These are phyloP conservation scores for Aphelenchoides fujianensis DNA, from an alignment of 1,140 invertebrate species.

Conservation along the genomic window DNA sequence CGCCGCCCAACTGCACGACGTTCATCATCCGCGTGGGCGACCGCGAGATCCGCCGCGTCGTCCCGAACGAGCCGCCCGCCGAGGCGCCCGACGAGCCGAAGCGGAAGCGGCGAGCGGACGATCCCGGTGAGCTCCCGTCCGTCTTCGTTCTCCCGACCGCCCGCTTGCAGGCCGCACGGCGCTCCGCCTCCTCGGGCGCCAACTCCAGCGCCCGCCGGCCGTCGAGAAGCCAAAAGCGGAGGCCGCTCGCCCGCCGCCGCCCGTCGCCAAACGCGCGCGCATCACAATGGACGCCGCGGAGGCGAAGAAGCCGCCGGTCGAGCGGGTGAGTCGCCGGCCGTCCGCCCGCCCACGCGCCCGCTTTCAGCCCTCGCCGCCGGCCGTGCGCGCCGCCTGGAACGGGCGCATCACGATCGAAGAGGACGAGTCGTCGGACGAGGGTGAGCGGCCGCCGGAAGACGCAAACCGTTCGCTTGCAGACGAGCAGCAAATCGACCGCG, in stretches of 20 bases:
- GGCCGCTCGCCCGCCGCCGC: too few relatives aligned
- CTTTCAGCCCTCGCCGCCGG: conserved; percentile 18
- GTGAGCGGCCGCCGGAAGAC: conserved; percentile 21
- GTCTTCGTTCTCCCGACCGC: background rate
- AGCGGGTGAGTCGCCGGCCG: too few relatives aligned
- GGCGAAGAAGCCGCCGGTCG: too few relatives aligned
- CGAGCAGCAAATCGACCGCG: conserved; percentile 1
- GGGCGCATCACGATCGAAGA: conserved; percentile 43
- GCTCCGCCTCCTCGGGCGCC: background rate
- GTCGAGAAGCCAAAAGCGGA: background rate
- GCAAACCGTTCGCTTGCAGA: conserved; percentile 7
- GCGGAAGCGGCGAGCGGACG: conserved; percentile 19
- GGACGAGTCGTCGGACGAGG: conserved; percentile 42
- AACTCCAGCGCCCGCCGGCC: background rate
- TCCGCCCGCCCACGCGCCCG: too few relatives aligned
- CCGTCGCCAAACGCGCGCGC: too few relatives aligned
- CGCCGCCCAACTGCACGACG: background rate
- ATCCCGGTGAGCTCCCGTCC: conserved; percentile 1
- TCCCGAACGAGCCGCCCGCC: background rate
- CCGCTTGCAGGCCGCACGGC: conserved; percentile 8
- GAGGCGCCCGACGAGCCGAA: background rate
- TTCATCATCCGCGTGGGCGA: background rate
- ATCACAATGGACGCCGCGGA: too few relatives aligned
- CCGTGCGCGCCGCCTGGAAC: conserved; percentile 39
- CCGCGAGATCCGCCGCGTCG: background rate